Evolutionary conservation across 2,888 invertebrate genomes (phyloP), one percentile per base, ranked within the genome.

Genomic region (Nycteola revayana): DNA sequence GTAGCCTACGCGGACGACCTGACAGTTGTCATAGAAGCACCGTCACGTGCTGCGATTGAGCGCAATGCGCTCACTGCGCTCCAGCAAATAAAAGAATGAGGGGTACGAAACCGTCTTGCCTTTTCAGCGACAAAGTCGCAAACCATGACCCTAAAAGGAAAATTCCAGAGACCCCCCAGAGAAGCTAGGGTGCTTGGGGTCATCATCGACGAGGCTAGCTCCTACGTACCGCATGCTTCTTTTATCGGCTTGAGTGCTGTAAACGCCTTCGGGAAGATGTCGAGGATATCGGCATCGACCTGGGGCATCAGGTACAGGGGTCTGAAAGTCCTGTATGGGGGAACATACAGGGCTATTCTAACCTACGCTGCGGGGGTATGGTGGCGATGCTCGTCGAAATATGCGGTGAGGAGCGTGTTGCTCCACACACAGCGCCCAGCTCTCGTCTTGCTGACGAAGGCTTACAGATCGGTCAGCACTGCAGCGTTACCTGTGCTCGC

Each of bases 1-100:
- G 10, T 50, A 0, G 56, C 60, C 0, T 59, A 55, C 22, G 59
- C 58, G 0, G 56, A 63, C 5, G 56, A 60, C 10, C 37, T 57
- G 1, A 48, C 51, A 0, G 1, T 60, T 0, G 3, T 56, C 4
- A 31, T 63, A 1, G 47, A 47, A 42, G 35, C 49, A 0, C 10
- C 17, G 1, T 45, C 48, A 1, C 9, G 54, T 0, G 43, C 43
- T 5, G 33, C 10, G 7, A 43, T 60, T 0, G 50, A 50, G 24
- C 6, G 20, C 0, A 41, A 30, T 0, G 36, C 53, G 1, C 8
- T 1, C 0, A 3, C 14, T 26, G 2, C 9, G 17, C 25, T 30
- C 0, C 24, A 47, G 5, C 5, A 2, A 11, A n/a, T 22, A 1
- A 21, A 40, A 4, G 42, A 42, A 0, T 59, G 51, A 50, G 54